Conservation (phyloP, 2,888 invertebrate species). For the Papilio elwesi region DNA sequence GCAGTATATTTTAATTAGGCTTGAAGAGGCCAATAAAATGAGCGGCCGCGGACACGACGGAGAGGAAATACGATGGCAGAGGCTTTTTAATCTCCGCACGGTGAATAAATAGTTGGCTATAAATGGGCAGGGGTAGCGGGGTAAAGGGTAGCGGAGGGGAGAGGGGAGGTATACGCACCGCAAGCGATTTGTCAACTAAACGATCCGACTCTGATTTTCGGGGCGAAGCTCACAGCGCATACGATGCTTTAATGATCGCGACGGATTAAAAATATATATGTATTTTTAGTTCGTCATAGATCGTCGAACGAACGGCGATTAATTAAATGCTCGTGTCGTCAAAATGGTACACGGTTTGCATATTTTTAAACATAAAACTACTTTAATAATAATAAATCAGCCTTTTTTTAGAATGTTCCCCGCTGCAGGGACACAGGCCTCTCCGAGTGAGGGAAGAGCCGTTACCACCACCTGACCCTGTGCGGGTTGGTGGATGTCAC, state of each 20-base stretch:
- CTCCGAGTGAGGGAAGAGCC: too few species aligned
- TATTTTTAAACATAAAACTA: neutral
- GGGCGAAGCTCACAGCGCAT: conserved; percentile 16
- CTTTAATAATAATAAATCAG: too few species aligned
- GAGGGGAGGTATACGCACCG: conserved; percentile 39
- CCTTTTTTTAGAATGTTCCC: too few species aligned
- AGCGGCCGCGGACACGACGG: conserved; percentile 44
- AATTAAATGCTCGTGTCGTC: conserved; percentile 21
- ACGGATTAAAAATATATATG: conserved; percentile 38
- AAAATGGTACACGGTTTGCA: neutral
- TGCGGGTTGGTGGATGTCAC: too few species aligned
- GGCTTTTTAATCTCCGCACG: conserved; percentile 46
- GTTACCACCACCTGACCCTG: too few species aligned
- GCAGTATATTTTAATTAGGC: conserved; percentile 45
- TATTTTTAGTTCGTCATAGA: conserved; percentile 27
- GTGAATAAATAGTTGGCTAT: conserved; percentile 43
- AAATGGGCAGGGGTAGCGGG: conserved; percentile 36
- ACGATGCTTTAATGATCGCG: conserved; percentile 33
- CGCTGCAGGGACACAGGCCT: too few species aligned
- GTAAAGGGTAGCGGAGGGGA: neutral
- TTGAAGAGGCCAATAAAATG: conserved; percentile 45
- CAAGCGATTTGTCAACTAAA: conserved; percentile 48
- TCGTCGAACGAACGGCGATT: conserved; percentile 15
- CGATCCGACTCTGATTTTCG: conserved; percentile 45
- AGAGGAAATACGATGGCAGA: conserved; percentile 43